A percentile compares a stretch with the other conserved stretches of the same genome.
These are phyloP conservation scores for Caprella mutica DNA, from an alignment of 2,888 invertebrate species.

Conservation along the genomic window DNA sequence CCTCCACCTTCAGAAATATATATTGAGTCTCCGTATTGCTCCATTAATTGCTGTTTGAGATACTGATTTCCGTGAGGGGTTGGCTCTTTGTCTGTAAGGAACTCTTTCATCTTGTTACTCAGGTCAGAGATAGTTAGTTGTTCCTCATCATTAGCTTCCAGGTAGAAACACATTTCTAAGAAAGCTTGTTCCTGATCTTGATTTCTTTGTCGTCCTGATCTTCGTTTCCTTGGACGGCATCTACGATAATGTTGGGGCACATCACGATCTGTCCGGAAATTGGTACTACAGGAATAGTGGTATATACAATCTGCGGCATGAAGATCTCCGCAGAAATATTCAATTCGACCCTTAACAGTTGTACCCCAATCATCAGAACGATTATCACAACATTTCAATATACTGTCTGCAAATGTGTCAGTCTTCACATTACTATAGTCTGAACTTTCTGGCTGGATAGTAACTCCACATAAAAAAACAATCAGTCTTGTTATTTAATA, in stretches of 20 bases:
- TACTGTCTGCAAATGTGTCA: not conserved
- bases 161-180: not conserved
- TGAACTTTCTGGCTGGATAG: too few species aligned
- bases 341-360: not conserved
- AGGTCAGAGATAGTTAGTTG: not conserved
- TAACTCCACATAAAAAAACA: too few species aligned
- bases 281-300: not conserved
- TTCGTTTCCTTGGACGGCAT: not conserved
- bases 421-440: not conserved
- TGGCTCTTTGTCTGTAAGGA: not conserved
- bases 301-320: constrained; percentile 4
- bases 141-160: constrained; percentile 4
- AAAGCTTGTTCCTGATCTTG: not conserved
- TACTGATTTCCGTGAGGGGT: not conserved
- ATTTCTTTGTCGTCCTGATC: not conserved
- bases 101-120: not conserved
- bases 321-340: not conserved
- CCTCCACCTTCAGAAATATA: not conserved
- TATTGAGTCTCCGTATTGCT: not conserved
- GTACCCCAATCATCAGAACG: not conserved
- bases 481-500: constrained; percentile 4
- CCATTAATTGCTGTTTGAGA: not conserved
- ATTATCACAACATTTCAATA: not conserved
- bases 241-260: not conserved
- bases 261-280: not conserved